Base-by-base conservation (phyloP, 2,888 invertebrate genomes). In the Drosophila colorata region DNA sequence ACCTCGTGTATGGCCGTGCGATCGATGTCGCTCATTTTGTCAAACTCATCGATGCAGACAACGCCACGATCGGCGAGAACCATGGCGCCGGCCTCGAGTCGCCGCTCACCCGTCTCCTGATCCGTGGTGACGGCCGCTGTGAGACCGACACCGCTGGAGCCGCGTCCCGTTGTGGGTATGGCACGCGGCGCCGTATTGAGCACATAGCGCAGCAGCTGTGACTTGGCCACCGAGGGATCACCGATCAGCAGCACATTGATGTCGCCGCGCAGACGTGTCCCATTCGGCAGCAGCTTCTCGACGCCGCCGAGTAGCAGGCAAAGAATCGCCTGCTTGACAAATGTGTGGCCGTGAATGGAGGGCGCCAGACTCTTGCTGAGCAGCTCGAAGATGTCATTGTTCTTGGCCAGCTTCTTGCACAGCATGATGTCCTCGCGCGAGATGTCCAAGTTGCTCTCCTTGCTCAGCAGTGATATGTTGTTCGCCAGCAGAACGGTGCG, bases 1-100 rank as follows among this genome's bases (percentile, higher is more conserved):
- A 99, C 99, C 94, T 99, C 99, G 92, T 99, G 99, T 78, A 99
- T 99, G 38, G 99, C 99, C 0, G 99, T 99, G 88, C 99, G 95
- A 93, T 99, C 99, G 70, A 99, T 96, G 92, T 99, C 99, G 0
- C 98, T 98, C 99, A 99, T 99, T 93, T 98, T 98, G 93, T 99
- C 99, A 92, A 99, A 99, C 93, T 99, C 99, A 92, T 99, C 92
- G 73, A 95, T 95, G 91, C 99, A 99, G 47, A 99, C 99, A 48
- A 99, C 97, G 25, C 99, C 99, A 65, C 99, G 95, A 93, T 99
- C 99, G 0, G 99, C 99, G 37, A 99, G 92, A n/a, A 99, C 99
- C 99, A 99, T 99, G 59, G 99, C 99, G 73, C 99, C 99, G 0
- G 99, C 99, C 93, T 99, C 99, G 64, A 99, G 91, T 37, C 98